A percentile compares a stretch with the other conserved stretches of the same genome.
Evolutionary conservation across 2,888 invertebrate species (phyloP).

Genomic region (Scaptomyza tumidula): DNA sequence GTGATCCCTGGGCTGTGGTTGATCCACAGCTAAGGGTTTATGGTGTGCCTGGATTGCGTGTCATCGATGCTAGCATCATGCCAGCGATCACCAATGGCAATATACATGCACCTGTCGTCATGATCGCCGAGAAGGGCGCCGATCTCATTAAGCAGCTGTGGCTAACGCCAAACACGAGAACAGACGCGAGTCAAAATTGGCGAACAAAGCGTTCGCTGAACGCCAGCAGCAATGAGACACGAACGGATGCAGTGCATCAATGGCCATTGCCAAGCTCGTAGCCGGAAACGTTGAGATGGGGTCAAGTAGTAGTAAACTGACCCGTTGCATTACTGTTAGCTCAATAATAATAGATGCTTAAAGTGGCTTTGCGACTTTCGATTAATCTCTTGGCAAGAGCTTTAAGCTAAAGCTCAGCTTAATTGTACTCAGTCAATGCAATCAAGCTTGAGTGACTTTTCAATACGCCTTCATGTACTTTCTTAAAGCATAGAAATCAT

Average conservation of each 20-base stretch:
- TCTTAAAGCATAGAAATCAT: background rate
- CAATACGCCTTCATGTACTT: background rate
- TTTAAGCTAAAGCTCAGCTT: background rate
- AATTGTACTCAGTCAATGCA: constrained; percentile 20
- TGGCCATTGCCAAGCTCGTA: constrained; percentile 68
- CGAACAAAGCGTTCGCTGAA: constrained; percentile 40
- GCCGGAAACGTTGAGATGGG: constrained; percentile 2
- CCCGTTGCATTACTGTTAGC: constrained; percentile 3
- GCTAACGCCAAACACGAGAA: constrained; percentile 83
- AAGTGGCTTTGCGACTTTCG: constrained; percentile 5
- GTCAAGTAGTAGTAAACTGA: background rate
- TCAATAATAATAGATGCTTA: constrained; percentile 19
- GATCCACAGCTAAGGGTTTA: constrained; percentile 91
- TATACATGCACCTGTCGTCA: constrained; percentile 93
- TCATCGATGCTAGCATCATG: constrained; percentile 95
- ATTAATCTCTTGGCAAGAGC: constrained; percentile 11
- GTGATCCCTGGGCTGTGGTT: constrained; percentile 92
- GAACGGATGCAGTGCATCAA: constrained; percentile 41
- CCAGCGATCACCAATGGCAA: constrained; percentile 94
- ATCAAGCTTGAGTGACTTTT: background rate
- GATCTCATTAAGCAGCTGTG: constrained; percentile 92
- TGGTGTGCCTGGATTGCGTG: constrained; percentile 91
- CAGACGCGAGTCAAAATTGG: constrained; percentile 23
- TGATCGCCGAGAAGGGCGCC: constrained; percentile 94
- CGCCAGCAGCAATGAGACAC: constrained; percentile 1